phyloP scores from a whole-genome alignment of 2,888 invertebrate species.

The Tiliacea citrago region DNA sequence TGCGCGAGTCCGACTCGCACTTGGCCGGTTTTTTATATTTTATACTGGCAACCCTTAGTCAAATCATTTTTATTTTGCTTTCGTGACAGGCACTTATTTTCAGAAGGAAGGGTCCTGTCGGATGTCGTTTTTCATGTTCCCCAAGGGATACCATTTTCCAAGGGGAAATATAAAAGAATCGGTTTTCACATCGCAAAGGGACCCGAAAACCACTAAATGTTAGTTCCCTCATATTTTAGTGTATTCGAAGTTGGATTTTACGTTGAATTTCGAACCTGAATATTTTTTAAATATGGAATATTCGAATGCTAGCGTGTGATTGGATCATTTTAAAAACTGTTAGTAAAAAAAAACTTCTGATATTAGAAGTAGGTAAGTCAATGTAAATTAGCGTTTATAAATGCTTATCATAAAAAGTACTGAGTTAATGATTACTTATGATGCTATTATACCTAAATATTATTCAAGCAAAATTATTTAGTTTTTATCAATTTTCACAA shows the following conservation, averaged over 20 bases:
- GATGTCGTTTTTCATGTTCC: slow-evolving; percentile 65
- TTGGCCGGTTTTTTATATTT: no score
- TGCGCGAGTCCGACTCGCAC: no score
- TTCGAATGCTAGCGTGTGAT: slow-evolving; percentile 43
- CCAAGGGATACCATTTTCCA: slow-evolving; percentile 52
- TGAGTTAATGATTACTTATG: slow-evolving; percentile 5
- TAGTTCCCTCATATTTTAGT: slow-evolving; percentile 27
- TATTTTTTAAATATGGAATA: slow-evolving; percentile 5
- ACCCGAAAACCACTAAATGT: slow-evolving; percentile 30
- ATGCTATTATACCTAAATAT: slow-evolving; percentile 1
- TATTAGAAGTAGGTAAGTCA: slow-evolving; percentile 4
- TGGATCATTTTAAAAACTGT: slow-evolving; percentile 23
- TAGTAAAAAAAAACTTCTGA: slow-evolving; percentile 20
- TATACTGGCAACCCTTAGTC: slow-evolving; percentile 34
- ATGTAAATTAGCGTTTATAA: slow-evolving; percentile 22
- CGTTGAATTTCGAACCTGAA: slow-evolving; percentile 18
- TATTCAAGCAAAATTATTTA: background rate
- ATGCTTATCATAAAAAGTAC: slow-evolving; percentile 19
- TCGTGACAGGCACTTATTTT: slow-evolving; percentile 67
- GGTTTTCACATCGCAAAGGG: slow-evolving; percentile 37
- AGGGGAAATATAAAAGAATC: slow-evolving; percentile 55
- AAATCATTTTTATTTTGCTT: slow-evolving; percentile 55
- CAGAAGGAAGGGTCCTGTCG: slow-evolving; percentile 52
- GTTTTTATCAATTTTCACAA: slow-evolving; percentile 1
- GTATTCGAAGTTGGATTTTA: slow-evolving; percentile 3